phyloP scores from a whole-genome alignment of 2,888 invertebrate genomes.

The Caenorhabditis sp. region DNA sequence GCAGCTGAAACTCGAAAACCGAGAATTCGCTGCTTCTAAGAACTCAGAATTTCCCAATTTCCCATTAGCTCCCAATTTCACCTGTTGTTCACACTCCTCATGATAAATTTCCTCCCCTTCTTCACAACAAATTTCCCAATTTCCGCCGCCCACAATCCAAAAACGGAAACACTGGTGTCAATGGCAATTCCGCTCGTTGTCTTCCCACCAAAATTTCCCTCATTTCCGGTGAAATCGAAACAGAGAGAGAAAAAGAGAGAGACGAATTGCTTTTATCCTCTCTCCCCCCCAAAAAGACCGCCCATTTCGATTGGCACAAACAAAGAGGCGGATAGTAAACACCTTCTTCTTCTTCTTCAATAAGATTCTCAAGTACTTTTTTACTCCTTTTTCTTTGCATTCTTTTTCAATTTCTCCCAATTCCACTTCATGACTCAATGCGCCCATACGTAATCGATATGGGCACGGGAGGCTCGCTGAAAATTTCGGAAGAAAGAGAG shows the following conservation, averaged over 20 bases:
- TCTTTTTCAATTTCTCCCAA: slow-evolving; percentile 12
- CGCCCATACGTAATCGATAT: slow-evolving; percentile 33
- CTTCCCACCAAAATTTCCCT: slow-evolving; percentile 14
- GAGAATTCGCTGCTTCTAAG: too few species aligned
- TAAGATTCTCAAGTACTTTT: slow-evolving; percentile 55
- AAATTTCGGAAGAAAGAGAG: neutral
- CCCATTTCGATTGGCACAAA: slow-evolving; percentile 24
- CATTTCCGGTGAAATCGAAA: slow-evolving; percentile 56
- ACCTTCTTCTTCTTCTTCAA: slow-evolving; percentile 24
- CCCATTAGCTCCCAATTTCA: too few species aligned
- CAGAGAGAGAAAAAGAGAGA: neutral
- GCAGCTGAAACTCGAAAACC: too few species aligned
- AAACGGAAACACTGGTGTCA: neutral
- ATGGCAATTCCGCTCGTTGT: slow-evolving; percentile 5
- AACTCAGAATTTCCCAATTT: too few species aligned
- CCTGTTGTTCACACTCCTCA: too few species aligned
- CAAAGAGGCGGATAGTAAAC: slow-evolving; percentile 60
- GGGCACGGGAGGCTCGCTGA: neutral
- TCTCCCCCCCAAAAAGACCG: slow-evolving; percentile 7
- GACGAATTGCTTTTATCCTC: slow-evolving; percentile 52
- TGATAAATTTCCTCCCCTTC: too few species aligned
- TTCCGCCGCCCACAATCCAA: neutral
- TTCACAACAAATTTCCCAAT: slow-evolving; percentile 1
- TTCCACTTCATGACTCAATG: slow-evolving; percentile 27
- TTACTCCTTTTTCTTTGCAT: neutral